phyloP scores from a whole-genome alignment of 2,888 invertebrate species.

The Adelognathus sp. region DNA sequence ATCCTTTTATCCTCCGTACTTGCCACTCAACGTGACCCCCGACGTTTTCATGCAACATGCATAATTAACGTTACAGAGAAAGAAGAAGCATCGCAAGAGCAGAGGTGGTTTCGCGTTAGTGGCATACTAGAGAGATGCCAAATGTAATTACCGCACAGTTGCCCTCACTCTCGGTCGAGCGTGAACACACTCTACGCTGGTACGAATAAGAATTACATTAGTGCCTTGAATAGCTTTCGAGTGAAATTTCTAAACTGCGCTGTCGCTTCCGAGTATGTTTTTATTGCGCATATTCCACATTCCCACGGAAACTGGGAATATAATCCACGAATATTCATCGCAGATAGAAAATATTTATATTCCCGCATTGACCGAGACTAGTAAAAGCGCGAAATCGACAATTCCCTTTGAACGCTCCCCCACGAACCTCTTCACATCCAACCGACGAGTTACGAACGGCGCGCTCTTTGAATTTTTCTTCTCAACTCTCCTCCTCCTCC shows the following conservation, averaged over 20 bases:
- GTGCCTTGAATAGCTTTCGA: background rate
- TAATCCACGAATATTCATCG: no score
- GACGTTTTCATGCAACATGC: slow-evolving; percentile 22
- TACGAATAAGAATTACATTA: slow-evolving; percentile 45
- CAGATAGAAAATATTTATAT: slow-evolving; percentile 1
- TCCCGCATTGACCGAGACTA: background rate
- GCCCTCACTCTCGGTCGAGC: slow-evolving; percentile 32
- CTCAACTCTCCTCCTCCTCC: background rate
- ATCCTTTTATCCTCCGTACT: slow-evolving; percentile 1
- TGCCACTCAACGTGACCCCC: slow-evolving; percentile 16
- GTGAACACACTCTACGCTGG: slow-evolving; percentile 25
- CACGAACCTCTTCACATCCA: background rate
- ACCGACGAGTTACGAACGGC: background rate
- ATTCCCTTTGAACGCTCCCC: background rate
- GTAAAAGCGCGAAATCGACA: background rate
- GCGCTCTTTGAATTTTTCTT: background rate
- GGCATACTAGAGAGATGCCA: slow-evolving; percentile 13
- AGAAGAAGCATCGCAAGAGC: background rate
- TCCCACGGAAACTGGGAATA: no score
- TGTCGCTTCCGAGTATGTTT: background rate
- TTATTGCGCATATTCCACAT: no score
- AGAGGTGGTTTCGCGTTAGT: slow-evolving; percentile 6
- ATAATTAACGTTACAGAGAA: slow-evolving; percentile 34
- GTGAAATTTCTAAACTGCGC: background rate
- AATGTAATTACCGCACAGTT: slow-evolving; percentile 52